Evolutionary conservation across 2,888 invertebrate genomes (phyloP), one percentile per base, ranked within the genome.

Genomic region (Spisula subtruncata): DNA sequence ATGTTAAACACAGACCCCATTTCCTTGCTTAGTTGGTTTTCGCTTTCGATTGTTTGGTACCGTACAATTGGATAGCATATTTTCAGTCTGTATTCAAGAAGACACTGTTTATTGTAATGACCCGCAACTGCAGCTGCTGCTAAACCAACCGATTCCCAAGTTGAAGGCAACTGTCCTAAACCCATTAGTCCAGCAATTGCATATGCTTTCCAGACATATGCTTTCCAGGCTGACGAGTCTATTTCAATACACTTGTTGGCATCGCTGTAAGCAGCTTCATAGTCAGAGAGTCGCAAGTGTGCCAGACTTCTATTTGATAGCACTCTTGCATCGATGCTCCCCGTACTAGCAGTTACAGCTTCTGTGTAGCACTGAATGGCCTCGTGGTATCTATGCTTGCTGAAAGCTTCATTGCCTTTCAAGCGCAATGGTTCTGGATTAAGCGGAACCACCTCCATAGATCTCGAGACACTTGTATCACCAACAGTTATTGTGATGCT

Each of bases 181-280:
- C 81, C 41, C 8, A 89, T 75, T 18, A 91, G 56, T 54, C 84
- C 51, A 1, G 83, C 86, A 29, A 91, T 84, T 18, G 91, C 81
- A 79, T 88, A 89, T 20, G 89, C 89, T 82, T 87, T 87, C 88
- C 89, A 86, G 5, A 83, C 87, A n/a, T 89, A 87, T 14, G 80
- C 89, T 88, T 91, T 89, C 87, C 87, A 89, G 35, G 83, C 66
- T 12, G 51, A 54, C 12, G 88, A 81, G 66, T 86, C 86, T 16
- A 84, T 29, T 41, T 46, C 46, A 35, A 88, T 91, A 41, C 89
- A 89, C 25, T 41, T 79, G 41, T 89, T 81, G 6, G 91, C 91
- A 79, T 91, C 91, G 20, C n/a, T 41, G 16, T 89, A 84, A 14
- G 91, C 89, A 83, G 83, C 85, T 18, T 84, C 66, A 84, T 84